Percentiles rank a stretch among this genome's conserved stretches.
These are phyloP conservation scores for Hydraecia micacea DNA, from an alignment of 2,888 invertebrate genomes.

Conservation along the genomic window DNA sequence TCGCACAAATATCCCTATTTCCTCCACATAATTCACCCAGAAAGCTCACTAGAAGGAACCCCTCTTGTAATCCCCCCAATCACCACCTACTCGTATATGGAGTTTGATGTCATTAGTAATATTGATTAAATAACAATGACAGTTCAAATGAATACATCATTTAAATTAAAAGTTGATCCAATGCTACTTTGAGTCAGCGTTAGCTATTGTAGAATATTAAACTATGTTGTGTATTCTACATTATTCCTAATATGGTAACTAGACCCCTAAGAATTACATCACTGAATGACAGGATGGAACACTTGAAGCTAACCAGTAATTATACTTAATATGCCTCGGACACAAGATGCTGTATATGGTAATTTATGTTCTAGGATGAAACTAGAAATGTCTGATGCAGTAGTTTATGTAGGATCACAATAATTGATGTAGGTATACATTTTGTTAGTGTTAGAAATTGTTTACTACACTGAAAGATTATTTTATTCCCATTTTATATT, in stretches of 20 bases:
- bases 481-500: neutral
- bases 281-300: slow-evolving; percentile 43
- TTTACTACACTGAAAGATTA: neutral
- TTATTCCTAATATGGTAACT: slow-evolving; percentile 20
- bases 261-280: slow-evolving; percentile 23
- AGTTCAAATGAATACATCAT: neutral
- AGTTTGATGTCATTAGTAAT: neutral
- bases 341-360: neutral
- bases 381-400: neutral
- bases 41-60: neutral
- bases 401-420: neutral
- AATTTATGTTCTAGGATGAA: slow-evolving; percentile 19
- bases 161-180: slow-evolving; percentile 7
- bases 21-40: neutral
- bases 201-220: slow-evolving; percentile 15
- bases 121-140: neutral
- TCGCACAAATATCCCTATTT: neutral
- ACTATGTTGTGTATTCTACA: slow-evolving; percentile 2
- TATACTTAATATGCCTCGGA: neutral
- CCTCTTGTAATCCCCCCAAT: neutral
- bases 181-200: slow-evolving; percentile 19
- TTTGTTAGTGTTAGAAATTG: neutral
- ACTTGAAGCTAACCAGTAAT: slow-evolving; percentile 25
- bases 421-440: neutral
- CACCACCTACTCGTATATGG: neutral